A percentile compares a stretch with the other conserved stretches of the same genome.
These are phyloP conservation scores for Drosophila nigromelanica DNA, from an alignment of 1,140 invertebrate genomes.

Conservation along the genomic window DNA sequence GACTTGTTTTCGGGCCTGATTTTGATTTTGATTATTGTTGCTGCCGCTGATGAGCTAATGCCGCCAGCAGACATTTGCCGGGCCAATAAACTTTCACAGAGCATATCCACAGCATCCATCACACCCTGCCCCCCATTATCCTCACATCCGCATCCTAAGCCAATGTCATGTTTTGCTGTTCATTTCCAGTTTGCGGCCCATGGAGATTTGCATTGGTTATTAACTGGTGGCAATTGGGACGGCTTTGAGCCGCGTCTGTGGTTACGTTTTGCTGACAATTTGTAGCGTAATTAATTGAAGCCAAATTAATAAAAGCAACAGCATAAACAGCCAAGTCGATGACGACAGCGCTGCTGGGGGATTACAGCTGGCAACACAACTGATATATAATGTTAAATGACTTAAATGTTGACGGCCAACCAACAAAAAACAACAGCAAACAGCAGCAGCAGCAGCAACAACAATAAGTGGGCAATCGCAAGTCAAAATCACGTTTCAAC, in stretches of 20 bases:
- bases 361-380: conserved; percentile 68
- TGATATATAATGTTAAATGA: conserved; percentile 74
- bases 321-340: conserved; percentile 42
- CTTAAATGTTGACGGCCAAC: conserved; percentile 64
- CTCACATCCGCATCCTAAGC: conserved; percentile 25
- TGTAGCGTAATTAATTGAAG: conserved; percentile 77
- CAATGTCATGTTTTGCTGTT: conserved; percentile 64
- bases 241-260: conserved; percentile 39
- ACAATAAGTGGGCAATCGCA: conserved; percentile 40
- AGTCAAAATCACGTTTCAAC: conserved; percentile 69
- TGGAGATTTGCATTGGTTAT: conserved; percentile 76
- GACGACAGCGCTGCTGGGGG: conserved; percentile 58
- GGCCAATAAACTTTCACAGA: conserved; percentile 28
- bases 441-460: conserved; percentile 13
- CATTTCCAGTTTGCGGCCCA: conserved; percentile 50
- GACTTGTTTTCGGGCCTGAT: conserved; percentile 24
- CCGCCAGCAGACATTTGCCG: conserved; percentile 66
- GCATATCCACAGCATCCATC: conserved; percentile 4
- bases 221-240: conserved; percentile 53
- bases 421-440: conserved; percentile 28
- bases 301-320: conserved; percentile 76
- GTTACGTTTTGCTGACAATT: conserved; percentile 76
- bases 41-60: conserved; percentile 69
- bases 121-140: conserved; percentile 14
- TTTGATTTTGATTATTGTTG: conserved; percentile 30